Base-by-base conservation (phyloP, 2,888 invertebrate genomes). In the Phaedon cochleariae region DNA sequence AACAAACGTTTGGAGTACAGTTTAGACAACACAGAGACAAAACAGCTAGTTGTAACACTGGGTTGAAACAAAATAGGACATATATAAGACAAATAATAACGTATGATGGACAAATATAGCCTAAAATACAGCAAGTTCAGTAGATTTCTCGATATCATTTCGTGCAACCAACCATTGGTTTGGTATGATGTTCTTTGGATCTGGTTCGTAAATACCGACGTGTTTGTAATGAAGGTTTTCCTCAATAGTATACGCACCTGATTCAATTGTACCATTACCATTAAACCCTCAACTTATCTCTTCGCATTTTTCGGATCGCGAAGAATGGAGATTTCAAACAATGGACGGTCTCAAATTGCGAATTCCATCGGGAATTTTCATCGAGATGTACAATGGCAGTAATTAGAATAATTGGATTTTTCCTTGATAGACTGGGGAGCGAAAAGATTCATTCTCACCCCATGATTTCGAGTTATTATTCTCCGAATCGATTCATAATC, bases 331-430 rank as follows among this genome's bases (percentile, higher is more conserved):
- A 41, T 41, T 41, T 41, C 41, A 41, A 41, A 41, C 41, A 41
- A 41, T 41, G 15, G 15, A 41, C 41, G 41, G 12, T 41, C 41
- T 41, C 41, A 41, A 41, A 41, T 41, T 41, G 15, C 41, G 41
- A 41, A 55, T 55, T 41, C 41, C 21, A 55, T 55, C 22, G 20
- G 17, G 37, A 53, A 41, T 55, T 55, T 41, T 55, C 3, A 41
- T 34, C 18, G n/a, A 22, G 15, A 15, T 41, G 1, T 22, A 55
- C 22, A 37, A 55, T 3, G 54, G 41, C 37, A 41, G 53, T 31
- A 51, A 51, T 51, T 51, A 34, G 34, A 34, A 22, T 55, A 55
- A 55, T 41, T 41, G 37, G 54, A 55, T 9, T 41, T 55, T 55
- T 53, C 26, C 5, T 12, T 15, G 41, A 41, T 41, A 41, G 15